Base-by-base conservation (phyloP, 2,113 vertebrate species). In the Hemiprocne comata region DNA sequence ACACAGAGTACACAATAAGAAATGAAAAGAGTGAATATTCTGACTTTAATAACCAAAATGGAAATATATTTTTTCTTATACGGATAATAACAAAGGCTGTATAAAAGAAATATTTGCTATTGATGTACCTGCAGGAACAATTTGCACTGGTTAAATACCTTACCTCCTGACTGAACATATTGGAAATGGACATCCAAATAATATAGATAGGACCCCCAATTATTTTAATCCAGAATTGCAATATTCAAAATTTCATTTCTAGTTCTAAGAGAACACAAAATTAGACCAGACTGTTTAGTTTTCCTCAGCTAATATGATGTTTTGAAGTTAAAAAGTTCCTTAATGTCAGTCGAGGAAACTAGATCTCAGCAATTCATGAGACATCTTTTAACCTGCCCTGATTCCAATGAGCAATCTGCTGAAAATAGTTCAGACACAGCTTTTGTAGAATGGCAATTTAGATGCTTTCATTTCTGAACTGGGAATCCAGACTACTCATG, bases 381-480 rank as follows among this genome's bases (percentile, higher is more conserved):
- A 29, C 24, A 53, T 61, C 64, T 89, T 80, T 76, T 93, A 75
- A 94, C 70, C 67, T 94, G 55, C 75, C 83, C 74, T 50, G 76
- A 93, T 96, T 91, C 54, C 53, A 74, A 25, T 72, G 83, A 95
- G 19, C 34, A 86, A 95, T 80, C 61, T 82, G 26, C 66, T 73
- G 85, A 79, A 97, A 95, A 48, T 50, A 80, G 67, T 84, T 75
- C n/a, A 93, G 64, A 58, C 66, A 34, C 72, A 83, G 48, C 44
- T 95, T 96, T 97, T 88, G 29, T 82, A 53, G 89, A 86, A 89
- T 82, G 79, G 42, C 76, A 82, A 89, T 90, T 93, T 95, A 70
- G 71, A 94, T 87, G 51, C 55, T 95, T 61, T 92, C 40, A 78
- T 51, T 90, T 90, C 87, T 89, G 85, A 86, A 66, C 23, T 48